Percentiles rank a stretch among this genome's conserved stretches.
Conservation (phyloP, 1,140 invertebrate genomes). For the Temnothorax curvispinosus region DNA sequence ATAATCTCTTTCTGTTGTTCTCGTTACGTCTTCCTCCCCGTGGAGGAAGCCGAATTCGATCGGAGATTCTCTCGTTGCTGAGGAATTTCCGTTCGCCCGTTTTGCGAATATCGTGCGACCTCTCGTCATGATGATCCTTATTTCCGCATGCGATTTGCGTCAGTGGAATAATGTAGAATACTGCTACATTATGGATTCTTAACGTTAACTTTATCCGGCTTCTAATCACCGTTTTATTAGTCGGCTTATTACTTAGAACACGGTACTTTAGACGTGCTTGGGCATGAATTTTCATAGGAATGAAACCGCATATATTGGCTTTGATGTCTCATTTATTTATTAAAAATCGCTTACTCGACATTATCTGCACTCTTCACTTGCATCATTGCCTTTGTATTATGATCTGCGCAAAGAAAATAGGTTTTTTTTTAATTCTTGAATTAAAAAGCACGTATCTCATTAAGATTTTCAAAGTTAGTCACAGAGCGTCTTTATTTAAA, state of each 20-base stretch:
- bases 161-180: neutral
- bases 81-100: conserved; percentile 22
- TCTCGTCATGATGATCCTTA: neutral
- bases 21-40: neutral
- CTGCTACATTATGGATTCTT: conserved; percentile 16
- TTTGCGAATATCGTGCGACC: conserved; percentile 22
- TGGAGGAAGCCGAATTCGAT: conserved; percentile 18
- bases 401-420: neutral
- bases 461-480: conserved; percentile 1
- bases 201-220: conserved; percentile 9
- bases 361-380: conserved; percentile 20
- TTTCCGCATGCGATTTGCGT: conserved; percentile 39
- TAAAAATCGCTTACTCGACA: conserved; percentile 1
- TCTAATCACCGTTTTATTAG: conserved; percentile 26
- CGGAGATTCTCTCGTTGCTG: conserved; percentile 37
- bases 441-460: conserved; percentile 2
- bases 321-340: conserved; percentile 26
- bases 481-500: conserved; percentile 19
- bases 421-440: conserved; percentile 2
- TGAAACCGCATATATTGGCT: conserved; percentile 9
- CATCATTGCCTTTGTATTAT: neutral
- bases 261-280: conserved; percentile 5
- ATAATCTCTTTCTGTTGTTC: conserved; percentile 44
- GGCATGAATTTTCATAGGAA: conserved; percentile 31
- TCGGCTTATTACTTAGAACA: neutral